A percentile compares a stretch with the other conserved stretches of the same genome.
These are phyloP conservation scores for Gila orcuttii DNA, from an alignment of 2,113 vertebrate species.

Conservation along the genomic window DNA sequence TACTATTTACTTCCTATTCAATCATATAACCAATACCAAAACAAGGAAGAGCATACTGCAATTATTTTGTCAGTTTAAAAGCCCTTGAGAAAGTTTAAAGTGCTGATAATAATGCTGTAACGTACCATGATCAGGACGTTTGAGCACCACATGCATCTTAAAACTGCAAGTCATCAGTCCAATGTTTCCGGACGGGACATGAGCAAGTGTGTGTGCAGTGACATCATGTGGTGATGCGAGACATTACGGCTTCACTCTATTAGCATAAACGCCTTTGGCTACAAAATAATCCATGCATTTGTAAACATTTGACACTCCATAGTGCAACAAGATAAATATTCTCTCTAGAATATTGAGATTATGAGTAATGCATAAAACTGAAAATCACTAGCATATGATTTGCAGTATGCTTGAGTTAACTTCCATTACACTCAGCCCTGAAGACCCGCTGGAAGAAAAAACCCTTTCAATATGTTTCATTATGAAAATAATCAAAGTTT, in stretches of 20 bases:
- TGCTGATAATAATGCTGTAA: neutral
- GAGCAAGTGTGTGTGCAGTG: conserved; percentile 31
- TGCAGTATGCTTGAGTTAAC: neutral
- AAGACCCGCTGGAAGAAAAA: neutral
- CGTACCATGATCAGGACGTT: neutral
- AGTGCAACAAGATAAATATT: conserved; percentile 5
- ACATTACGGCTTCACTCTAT: conserved; percentile 13
- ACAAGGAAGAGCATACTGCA: neutral
- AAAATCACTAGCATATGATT: conserved; percentile 11
- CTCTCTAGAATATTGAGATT: conserved; percentile 9
- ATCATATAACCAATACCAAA: neutral
- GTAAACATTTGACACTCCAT: conserved; percentile 36
- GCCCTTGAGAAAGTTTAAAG: neutral
- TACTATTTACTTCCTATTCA: too few relatives aligned
- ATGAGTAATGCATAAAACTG: conserved; percentile 19
- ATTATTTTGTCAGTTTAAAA: neutral
- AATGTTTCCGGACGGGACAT: too few relatives aligned
- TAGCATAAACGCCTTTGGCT: neutral
- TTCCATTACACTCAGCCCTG: conserved; percentile 4
- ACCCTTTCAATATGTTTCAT: neutral
- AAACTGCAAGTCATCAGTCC: neutral
- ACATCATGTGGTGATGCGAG: conserved; percentile 49
- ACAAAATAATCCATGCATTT: conserved; percentile 43
- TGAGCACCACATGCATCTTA: neutral
- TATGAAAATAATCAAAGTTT: neutral